Conservation (phyloP, 2,888 invertebrate genomes). For the Melangyna quadrimaculata region DNA sequence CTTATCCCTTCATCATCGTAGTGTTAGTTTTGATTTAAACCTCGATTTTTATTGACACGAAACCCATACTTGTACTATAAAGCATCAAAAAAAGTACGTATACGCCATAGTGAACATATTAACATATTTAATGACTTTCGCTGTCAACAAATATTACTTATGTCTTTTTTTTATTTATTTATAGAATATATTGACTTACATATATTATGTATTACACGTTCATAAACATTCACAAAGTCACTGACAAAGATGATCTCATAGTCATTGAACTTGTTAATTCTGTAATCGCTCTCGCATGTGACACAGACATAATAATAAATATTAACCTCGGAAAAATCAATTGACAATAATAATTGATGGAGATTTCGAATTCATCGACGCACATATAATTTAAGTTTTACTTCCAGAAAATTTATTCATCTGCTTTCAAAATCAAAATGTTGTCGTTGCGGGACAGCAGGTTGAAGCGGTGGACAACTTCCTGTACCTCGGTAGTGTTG, state of each 20-base stretch:
- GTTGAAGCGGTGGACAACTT: too few species aligned
- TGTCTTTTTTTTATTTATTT: neutral
- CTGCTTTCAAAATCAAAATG: neutral
- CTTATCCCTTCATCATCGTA: too few species aligned
- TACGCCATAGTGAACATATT: slow-evolving; percentile 14
- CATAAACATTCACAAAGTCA: neutral
- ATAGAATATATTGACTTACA: neutral
- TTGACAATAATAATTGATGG: neutral
- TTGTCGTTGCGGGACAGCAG: too few species aligned
- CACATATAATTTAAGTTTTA: neutral
- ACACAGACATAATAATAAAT: neutral
- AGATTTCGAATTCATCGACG: neutral
- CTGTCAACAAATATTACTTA: neutral
- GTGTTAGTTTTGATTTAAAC: too few species aligned
- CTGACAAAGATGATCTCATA: neutral
- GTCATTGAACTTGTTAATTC: slow-evolving; percentile 13
- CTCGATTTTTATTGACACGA: neutral
- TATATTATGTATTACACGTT: too few species aligned
- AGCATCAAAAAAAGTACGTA: neutral
- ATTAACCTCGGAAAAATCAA: neutral
- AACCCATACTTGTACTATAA: neutral
- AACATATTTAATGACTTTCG: neutral
- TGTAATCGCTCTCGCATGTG: neutral
- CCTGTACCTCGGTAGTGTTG: too few species aligned
- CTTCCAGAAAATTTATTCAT: neutral